phyloP scores from a whole-genome alignment of 2,113 vertebrate genomes.

The Ploceus nigricollis region DNA sequence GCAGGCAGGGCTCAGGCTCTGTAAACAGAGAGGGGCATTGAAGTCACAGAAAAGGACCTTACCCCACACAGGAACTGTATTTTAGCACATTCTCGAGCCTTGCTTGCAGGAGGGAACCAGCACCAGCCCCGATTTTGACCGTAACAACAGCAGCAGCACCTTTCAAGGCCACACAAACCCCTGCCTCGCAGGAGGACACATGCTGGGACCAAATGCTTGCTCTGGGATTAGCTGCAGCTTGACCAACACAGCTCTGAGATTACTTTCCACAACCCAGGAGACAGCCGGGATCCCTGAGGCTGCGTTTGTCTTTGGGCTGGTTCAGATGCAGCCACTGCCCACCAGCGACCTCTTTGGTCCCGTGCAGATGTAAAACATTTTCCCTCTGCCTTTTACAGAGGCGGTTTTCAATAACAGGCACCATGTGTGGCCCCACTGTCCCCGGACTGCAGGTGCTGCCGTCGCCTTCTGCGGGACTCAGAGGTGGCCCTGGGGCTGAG shows the following conservation, averaged over 20 bases:
- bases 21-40: neutral
- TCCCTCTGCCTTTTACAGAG: neutral
- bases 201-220: accelerated
- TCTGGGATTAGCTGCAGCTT: neutral
- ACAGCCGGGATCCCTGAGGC: neutral
- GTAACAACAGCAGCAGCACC: neutral
- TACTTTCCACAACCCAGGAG: neutral
- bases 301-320: neutral
- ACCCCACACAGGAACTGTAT: neutral
- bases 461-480: neutral
- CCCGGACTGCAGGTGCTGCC: neutral
- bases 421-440: neutral
- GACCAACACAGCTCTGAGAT: accelerated
- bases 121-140: accelerated
- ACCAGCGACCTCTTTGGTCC: neutral
- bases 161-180: neutral
- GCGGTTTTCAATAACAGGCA: neutral
- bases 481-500: neutral
- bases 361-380: neutral
- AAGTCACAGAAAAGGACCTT: neutral
- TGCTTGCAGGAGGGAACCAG: neutral
- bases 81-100: accelerated
- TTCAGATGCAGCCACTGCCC: neutral
- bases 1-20: neutral
- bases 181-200: accelerated